Evolutionary conservation across 2,113 vertebrate genomes (phyloP).

Genomic region (Psammodynastes pulverulentus): DNA sequence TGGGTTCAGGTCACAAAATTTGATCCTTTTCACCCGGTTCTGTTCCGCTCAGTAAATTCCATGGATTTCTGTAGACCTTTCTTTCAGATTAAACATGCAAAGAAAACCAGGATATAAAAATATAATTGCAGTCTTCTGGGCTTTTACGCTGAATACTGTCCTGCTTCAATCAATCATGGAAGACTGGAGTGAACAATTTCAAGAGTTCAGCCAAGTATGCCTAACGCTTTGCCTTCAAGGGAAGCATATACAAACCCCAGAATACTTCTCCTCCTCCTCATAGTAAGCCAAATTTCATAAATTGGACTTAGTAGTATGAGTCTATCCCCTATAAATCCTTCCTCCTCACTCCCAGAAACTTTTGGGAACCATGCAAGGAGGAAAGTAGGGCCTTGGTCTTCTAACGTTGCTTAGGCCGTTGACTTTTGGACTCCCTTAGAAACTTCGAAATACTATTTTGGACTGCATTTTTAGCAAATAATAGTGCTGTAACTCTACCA

Average conservation of each 20-base stretch:
- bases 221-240: not conserved
- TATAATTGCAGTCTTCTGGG: not conserved
- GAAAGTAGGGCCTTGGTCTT: not conserved
- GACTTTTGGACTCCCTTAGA: not conserved
- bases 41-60: not conserved
- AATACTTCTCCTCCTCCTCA: not conserved
- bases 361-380: not conserved
- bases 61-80: not conserved
- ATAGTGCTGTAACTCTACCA: too few species aligned
- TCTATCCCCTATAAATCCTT: not conserved
- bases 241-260: not conserved
- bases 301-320: not conserved
- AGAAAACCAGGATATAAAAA: not conserved
- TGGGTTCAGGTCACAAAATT: not conserved
- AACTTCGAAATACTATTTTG: too few species aligned
- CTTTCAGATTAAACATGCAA: not conserved
- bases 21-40: not conserved
- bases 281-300: not conserved
- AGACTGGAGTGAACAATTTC: not conserved
- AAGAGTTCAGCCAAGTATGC: slow-evolving; percentile 1
- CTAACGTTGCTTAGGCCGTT: not conserved
- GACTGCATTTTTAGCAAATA: too few species aligned
- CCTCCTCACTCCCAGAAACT: not conserved
- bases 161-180: not conserved
- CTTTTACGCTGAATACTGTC: not conserved